phyloP scores from a whole-genome alignment of 53 echinoderm and acorn worm species.

The Antedon mediterranea region DNA sequence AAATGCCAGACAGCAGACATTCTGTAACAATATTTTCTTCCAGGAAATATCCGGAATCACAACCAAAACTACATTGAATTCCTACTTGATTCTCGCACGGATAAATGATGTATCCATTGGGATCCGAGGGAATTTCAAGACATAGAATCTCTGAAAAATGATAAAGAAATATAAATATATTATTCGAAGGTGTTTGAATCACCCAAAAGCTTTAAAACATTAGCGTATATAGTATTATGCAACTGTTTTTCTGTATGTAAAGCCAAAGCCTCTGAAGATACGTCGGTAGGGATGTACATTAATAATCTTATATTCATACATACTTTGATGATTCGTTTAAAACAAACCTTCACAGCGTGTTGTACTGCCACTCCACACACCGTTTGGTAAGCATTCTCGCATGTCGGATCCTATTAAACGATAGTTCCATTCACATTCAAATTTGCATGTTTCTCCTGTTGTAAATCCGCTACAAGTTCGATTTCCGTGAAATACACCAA shows the following conservation, averaged over 20 bases:
- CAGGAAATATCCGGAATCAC: background rate
- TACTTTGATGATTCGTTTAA: too few species aligned
- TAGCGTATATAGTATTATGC: too few species aligned
- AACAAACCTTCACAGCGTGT: background rate
- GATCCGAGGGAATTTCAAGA: background rate
- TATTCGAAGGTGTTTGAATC: too few species aligned
- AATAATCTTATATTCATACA: too few species aligned
- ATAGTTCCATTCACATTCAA: background rate
- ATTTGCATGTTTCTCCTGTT: background rate
- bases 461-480: background rate
- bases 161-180: too few species aligned
- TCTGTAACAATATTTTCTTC: background rate
- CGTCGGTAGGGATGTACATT: too few species aligned
- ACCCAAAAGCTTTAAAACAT: too few species aligned
- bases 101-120: background rate
- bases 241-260: too few species aligned
- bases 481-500: background rate
- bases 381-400: background rate
- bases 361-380: background rate
- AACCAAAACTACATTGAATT: background rate
- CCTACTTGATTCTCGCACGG: background rate
- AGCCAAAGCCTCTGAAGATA: too few species aligned
- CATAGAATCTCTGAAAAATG: background rate
- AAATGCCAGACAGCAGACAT: background rate
- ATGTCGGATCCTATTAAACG: background rate